Conservation (phyloP, 2,113 vertebrate species). For the Isichthys henryi region DNA sequence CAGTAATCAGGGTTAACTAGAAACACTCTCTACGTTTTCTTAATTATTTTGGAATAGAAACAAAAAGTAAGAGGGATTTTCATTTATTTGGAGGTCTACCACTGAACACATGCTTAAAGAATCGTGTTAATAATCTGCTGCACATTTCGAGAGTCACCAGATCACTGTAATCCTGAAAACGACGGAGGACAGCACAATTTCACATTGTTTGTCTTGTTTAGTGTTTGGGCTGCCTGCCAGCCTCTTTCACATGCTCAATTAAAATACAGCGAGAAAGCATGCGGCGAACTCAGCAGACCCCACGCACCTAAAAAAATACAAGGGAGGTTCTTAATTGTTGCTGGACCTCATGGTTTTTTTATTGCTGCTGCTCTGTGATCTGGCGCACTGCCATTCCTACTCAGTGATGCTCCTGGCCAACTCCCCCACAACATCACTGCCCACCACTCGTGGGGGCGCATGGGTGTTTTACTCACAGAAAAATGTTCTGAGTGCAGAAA, state of each 20-base stretch:
- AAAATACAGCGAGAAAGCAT: constrained; percentile 13
- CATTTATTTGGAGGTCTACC: not conserved
- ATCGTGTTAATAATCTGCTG: not conserved
- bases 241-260: constrained; percentile 5
- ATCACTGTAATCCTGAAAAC: not conserved
- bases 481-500: too few species aligned
- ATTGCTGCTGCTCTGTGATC: constrained; percentile 3
- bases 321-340: constrained; percentile 17
- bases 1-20: not conserved
- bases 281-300: constrained; percentile 8
- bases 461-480: too few species aligned
- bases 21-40: not conserved
- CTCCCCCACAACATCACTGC: not conserved
- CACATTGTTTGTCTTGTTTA: not conserved
- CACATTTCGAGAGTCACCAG: not conserved
- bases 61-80: not conserved
- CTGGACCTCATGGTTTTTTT: not conserved
- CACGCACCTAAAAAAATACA: constrained; percentile 14
- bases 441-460: not conserved
- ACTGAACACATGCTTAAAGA: not conserved
- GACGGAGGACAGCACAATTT: not conserved
- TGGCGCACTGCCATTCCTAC: not conserved
- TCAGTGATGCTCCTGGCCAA: not conserved
- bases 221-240: constrained; percentile 12
- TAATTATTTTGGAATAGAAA: not conserved